Conservation (phyloP, 2,113 vertebrate genomes). For the Silurus glanis region DNA sequence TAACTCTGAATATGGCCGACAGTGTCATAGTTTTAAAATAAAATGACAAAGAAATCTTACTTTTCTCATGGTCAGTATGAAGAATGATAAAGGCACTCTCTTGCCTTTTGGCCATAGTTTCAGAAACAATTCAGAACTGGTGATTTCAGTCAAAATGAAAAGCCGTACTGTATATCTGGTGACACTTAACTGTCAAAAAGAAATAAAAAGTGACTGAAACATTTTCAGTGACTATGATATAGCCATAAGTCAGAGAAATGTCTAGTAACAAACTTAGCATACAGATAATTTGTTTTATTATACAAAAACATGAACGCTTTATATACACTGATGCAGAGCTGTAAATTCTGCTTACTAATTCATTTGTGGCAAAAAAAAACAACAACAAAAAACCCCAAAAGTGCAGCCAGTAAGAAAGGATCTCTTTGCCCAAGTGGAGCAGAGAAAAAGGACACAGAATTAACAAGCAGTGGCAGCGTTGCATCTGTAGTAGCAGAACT, state of each 20-base stretch:
- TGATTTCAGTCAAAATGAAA: neutral
- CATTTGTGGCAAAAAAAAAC: conserved; percentile 4
- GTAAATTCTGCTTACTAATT: conserved; percentile 21
- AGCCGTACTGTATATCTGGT: neutral
- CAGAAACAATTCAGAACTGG: conserved; percentile 8
- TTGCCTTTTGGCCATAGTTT: conserved; percentile 44
- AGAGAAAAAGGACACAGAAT: conserved; percentile 13
- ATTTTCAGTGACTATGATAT: neutral
- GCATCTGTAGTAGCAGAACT: conserved; percentile 11
- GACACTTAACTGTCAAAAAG: neutral
- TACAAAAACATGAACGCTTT: conserved; percentile 24
- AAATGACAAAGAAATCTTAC: neutral
- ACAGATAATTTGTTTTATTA: conserved; percentile 9
- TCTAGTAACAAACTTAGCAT: conserved; percentile 9
- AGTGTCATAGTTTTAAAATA: conserved; percentile 15
- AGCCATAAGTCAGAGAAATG: neutral
- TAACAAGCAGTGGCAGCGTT: neutral
- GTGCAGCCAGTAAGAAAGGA: conserved; percentile 1
- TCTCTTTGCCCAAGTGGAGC: neutral
- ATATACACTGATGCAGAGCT: conserved; percentile 29
- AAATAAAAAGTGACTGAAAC: neutral
- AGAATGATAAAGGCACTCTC: conserved; percentile 41
- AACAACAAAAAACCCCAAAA: neutral
- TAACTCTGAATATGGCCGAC: conserved; percentile 6
- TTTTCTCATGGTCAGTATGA: neutral